Base-by-base conservation (phyloP, 2,797 vertebrate genomes). In the Steatocranus sp. region DNA sequence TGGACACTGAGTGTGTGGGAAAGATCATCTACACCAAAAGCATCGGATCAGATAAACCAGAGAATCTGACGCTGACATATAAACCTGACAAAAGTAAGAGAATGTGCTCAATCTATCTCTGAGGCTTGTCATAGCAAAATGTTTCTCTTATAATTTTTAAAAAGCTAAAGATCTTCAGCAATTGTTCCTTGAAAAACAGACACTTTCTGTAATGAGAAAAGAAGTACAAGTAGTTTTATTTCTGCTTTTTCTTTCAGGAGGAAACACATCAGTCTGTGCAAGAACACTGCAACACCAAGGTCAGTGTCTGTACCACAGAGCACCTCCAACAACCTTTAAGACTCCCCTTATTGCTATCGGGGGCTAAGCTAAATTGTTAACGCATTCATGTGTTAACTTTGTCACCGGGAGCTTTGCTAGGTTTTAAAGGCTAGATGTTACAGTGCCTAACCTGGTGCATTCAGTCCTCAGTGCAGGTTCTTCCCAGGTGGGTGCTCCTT, bases 1-100 rank as follows among this genome's bases (percentile, higher is more conserved):
- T 93, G 79, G 92, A 97, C 43, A 92, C 92, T 0, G 87, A 83
- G 32, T 79, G 85, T 5, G 96, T 97, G 51, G 97, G 98, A 54
- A 91, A 91, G 87, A 88, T 93, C 27, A 97, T 98, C 91, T 98
- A 95, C 93, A 98, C 97, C 83, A 98, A 98, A 92, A 89, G 95
- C 46, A 83, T 97, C 11, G 94, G 92, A 20, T 94, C 86, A 1
- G 92, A 97, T 4, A 79, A 58, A 10, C 94, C 96, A 7, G 94
- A 97, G 85, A 95, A 97, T 83, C 70, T 98, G 87, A 98, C 96
- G 0, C 51, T 75, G n/a, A 85, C 61, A 78, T 98, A 97, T 79
- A 97, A 98, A 88, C 90, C 91, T 18, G 51, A 48, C 20, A 96
- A 94, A 93, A 94, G 97, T 97, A 95, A 78, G 76, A 53, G n/a